Base-by-base conservation (phyloP, 2,888 invertebrate species). In the Aleiodes leptofemur region DNA sequence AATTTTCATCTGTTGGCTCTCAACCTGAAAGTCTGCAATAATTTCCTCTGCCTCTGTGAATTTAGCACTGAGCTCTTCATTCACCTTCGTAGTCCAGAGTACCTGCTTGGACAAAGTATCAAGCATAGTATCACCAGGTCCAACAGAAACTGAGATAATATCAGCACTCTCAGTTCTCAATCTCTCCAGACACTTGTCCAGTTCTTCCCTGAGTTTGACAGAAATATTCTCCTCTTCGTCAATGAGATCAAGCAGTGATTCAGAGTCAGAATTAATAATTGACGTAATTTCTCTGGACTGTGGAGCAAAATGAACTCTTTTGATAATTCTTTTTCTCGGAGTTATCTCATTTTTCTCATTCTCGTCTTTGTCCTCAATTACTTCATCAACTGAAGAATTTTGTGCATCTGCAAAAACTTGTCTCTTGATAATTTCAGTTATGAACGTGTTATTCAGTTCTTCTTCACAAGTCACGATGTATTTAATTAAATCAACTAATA, bases 401-500 rank as follows among this genome's bases (percentile, higher is more conserved):
- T 74, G 53, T 16, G 38, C n/a, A 13, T 74, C 71, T 82, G 80
- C 59, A 14, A 76, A 69, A 77, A 53, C 14, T 61, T 84, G 83
- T 74, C 91, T 87, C 51, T 91, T 92, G 64, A 91, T 76, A 57
- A 94, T 90, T 83, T 93, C 93, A 69, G 93, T 93, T 0, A 95
- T 92, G 68, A 96, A 90, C 13, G 95, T 95, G 80, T 92, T 93
- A 90, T 95, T 96, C 53, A 96, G 90, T 88, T 96, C 96, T 85
- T 95, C 94, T 87, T 96, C 96, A 69, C 95, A 95, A 80, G 93
- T 91, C 7, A 92, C 92, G 85, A 95, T 94, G 88, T 95, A 96
- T 85, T 93, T 93, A 61, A 94, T 92, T 83, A 96, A 89, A 86
- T 95, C 94, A 0, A 92, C 90, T 76, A 96, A 91, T 43, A 94